Conservation (phyloP, 1,140 invertebrate genomes). For the Orius insidiosus region DNA sequence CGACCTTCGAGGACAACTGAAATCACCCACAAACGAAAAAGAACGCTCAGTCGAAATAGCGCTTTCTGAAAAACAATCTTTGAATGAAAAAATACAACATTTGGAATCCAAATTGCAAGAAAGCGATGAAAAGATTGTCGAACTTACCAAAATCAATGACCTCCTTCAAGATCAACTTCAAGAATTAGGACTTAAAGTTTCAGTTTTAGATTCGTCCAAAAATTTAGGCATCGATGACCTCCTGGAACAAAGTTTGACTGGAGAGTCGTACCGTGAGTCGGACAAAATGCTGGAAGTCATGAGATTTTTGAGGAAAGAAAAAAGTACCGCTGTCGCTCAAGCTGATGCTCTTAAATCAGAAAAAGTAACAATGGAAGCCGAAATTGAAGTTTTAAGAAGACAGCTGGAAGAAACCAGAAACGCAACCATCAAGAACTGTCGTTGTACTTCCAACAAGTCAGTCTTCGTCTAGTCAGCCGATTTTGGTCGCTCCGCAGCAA, state of each 20-base stretch:
- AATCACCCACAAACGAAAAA: constrained; percentile 35
- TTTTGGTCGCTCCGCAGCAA: constrained; percentile 41
- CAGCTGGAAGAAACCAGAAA: constrained; percentile 56
- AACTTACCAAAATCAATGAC: constrained; percentile 50
- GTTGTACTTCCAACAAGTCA: constrained; percentile 58
- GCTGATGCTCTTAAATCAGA: constrained; percentile 69
- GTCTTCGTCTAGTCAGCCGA: constrained; percentile 27
- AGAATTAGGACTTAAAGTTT: constrained; percentile 56
- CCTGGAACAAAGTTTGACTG: constrained; percentile 21
- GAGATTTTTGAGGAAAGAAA: constrained; percentile 75
- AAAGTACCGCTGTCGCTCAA: constrained; percentile 69
- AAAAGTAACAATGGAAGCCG: constrained; percentile 54
- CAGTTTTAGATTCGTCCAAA: constrained; percentile 26
- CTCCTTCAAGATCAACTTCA: constrained; percentile 69
- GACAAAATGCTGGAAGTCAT: constrained; percentile 76
- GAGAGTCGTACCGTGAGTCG: constrained; percentile 47
- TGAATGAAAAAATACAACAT: constrained; percentile 11
- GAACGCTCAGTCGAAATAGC: constrained; percentile 43
- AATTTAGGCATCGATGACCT: constrained; percentile 1
- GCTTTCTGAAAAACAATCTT: constrained; percentile 36
- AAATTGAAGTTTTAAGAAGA: constrained; percentile 41
- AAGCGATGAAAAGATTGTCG: constrained; percentile 42
- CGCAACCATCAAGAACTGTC: constrained; percentile 48
- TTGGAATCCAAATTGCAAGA: constrained; percentile 23
- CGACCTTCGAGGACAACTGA: constrained; percentile 27